A percentile compares a stretch with the other conserved stretches of the same genome.
phyloP scores from a whole-genome alignment of 2,113 vertebrate genomes.

The Chroicocephalus ridibundus region DNA sequence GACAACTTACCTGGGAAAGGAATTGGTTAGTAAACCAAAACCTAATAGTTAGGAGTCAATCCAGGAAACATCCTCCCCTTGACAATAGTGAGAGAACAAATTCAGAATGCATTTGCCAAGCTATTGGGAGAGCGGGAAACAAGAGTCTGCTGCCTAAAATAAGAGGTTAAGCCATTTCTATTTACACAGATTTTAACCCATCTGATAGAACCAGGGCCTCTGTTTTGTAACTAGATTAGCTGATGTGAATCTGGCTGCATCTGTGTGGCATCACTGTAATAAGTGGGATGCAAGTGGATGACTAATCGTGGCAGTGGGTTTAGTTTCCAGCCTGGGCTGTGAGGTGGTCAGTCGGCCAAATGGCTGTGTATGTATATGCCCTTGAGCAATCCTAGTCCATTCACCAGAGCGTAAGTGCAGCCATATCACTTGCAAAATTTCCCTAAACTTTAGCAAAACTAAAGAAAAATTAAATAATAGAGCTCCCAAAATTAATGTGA shows the following conservation, averaged over 20 bases:
- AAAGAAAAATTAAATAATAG: background rate
- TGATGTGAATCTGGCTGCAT: slow-evolving; percentile 22
- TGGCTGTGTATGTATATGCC: background rate
- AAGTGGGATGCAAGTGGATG: background rate
- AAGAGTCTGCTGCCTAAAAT: background rate
- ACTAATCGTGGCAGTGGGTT: background rate
- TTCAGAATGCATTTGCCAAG: background rate
- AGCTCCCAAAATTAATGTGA: background rate
- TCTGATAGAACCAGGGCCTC: background rate
- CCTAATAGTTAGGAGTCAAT: background rate
- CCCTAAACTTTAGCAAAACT: background rate
- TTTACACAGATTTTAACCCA: background rate
- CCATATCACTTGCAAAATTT: background rate
- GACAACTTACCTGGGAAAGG: background rate
- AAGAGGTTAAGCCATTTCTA: background rate
- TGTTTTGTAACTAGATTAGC: slow-evolving; percentile 31
- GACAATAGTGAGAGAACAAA: background rate
- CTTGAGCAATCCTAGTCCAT: background rate
- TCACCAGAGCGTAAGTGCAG: background rate
- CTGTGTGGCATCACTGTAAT: background rate
- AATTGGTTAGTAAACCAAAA: background rate
- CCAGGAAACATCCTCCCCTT: background rate
- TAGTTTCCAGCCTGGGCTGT: background rate
- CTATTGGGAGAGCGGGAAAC: background rate
- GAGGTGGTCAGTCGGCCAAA: background rate